phyloP scores from a whole-genome alignment of 2,113 vertebrate genomes.

The Urocolius indicus region DNA sequence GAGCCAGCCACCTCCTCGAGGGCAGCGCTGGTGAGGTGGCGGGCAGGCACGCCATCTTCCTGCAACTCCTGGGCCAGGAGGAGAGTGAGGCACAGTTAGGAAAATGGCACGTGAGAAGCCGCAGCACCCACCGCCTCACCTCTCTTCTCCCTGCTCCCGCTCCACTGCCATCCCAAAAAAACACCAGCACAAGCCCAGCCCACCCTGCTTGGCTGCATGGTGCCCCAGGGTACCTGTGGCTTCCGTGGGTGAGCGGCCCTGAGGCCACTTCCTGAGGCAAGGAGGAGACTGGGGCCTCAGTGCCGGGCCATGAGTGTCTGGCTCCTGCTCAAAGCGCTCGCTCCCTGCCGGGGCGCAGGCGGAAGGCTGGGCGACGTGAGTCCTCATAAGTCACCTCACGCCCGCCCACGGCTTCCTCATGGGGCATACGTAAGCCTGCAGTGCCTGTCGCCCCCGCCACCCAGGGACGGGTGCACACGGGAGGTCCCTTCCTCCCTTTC shows the following conservation, averaged over 20 bases:
- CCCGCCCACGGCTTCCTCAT: conserved; percentile 21
- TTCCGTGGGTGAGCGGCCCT: not conserved
- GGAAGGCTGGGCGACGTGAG: not conserved
- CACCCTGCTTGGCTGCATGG: rapidly evolving
- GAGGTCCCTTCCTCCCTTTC: rapidly evolving
- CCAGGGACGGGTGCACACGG: rapidly evolving
- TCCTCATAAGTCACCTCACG: not conserved
- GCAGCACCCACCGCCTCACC: not conserved
- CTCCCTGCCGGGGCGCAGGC: not conserved
- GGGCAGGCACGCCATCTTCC: not conserved
- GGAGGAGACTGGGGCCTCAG: not conserved
- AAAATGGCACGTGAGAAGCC: rapidly evolving
- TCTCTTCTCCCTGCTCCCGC: not conserved
- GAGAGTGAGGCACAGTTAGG: not conserved
- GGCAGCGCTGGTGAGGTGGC: rapidly evolving
- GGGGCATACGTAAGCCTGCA: not conserved
- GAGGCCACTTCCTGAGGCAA: not conserved
- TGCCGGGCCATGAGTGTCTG: not conserved
- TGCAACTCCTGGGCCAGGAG: not conserved
- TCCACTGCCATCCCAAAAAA: not conserved
- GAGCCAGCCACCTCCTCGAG: not conserved
- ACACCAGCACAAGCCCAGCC: not conserved
- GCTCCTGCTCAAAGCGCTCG: rapidly evolving
- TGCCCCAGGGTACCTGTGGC: not conserved
- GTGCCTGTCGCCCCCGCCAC: rapidly evolving